Conservation (phyloP, 2,888 invertebrate genomes). For the Napeogenes inachia region DNA sequence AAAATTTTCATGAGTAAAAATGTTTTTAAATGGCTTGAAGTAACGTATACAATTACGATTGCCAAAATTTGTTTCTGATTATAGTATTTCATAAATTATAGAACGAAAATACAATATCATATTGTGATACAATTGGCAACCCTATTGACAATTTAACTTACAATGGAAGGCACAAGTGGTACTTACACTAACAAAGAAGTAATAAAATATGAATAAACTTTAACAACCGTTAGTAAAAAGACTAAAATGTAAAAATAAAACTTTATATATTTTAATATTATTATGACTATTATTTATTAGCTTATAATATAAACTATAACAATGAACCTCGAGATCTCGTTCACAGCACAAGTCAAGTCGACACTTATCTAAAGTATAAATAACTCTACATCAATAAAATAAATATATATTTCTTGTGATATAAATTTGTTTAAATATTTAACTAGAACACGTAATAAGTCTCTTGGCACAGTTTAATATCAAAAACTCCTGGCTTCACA, state of each 20-base stretch:
- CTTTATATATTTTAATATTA: slow-evolving; percentile 3
- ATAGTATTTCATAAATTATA: no score
- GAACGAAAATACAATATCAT: no score
- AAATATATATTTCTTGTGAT: slow-evolving; percentile 8
- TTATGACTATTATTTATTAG: slow-evolving; percentile 2
- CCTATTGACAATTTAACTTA: no score
- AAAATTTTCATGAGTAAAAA: no score
- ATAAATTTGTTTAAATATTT: neutral
- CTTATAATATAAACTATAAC: slow-evolving; percentile 9
- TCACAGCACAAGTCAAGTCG: slow-evolving; percentile 52
- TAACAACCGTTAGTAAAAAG: neutral
- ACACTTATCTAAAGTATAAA: slow-evolving; percentile 14
- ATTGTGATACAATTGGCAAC: no score
- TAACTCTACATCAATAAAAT: slow-evolving; percentile 19
- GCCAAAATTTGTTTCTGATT: no score
- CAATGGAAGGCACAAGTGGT: no score
- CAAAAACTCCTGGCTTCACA: slow-evolving; percentile 34
- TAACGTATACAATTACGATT: no score
- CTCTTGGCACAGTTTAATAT: slow-evolving; percentile 32
- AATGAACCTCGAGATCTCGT: slow-evolving; percentile 58
- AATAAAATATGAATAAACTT: neutral
- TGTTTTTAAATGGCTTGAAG: no score
- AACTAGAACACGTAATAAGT: slow-evolving; percentile 20
- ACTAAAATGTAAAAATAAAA: neutral
- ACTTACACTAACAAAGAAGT: neutral